These are phyloP conservation scores for Colostygia pectinataria DNA, from an alignment of 2,888 invertebrate species.

Conservation along the genomic window DNA sequence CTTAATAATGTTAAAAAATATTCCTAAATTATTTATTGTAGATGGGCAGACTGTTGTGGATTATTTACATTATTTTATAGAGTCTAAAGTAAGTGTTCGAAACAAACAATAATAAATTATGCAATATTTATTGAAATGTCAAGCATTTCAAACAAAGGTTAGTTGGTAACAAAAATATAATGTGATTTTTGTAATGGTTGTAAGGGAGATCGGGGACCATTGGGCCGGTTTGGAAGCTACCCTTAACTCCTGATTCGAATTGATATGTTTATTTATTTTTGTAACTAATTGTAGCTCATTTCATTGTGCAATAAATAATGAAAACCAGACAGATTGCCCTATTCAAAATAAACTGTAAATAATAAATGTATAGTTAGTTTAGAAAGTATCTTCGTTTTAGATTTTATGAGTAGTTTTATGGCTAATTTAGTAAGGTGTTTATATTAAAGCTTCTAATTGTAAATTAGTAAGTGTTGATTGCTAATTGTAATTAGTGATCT, in stretches of 20 bases:
- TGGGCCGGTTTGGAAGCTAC: no score
- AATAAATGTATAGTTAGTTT: constrained; percentile 35
- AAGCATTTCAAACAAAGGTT: constrained; percentile 11
- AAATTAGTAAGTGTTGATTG: constrained; percentile 33
- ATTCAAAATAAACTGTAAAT: constrained; percentile 36
- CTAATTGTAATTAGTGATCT: constrained; percentile 30
- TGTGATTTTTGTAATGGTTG: background rate
- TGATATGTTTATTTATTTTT: background rate
- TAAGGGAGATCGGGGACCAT: no score
- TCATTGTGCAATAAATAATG: constrained; percentile 30
- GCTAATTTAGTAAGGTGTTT: constrained; percentile 24
- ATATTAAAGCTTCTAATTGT: constrained; percentile 31
- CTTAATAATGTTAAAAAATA: constrained; percentile 74
- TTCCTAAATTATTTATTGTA: constrained; percentile 79
- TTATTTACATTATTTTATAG: constrained; percentile 1
- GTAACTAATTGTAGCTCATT: constrained; percentile 4
- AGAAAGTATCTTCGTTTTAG: constrained; percentile 25
- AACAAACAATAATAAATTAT: background rate
- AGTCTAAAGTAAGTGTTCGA: background rate
- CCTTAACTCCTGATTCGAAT: no score
- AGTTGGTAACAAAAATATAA: constrained; percentile 1
- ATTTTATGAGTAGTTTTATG: constrained; percentile 30
- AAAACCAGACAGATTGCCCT: constrained; percentile 25
- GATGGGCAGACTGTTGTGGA: constrained; percentile 39
- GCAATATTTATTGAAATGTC: constrained; percentile 9